Evolutionary conservation across 2,797 vertebrate genomes (phyloP), one percentile per base, ranked within the genome.

Genomic region (Antrozous pallidus): DNA sequence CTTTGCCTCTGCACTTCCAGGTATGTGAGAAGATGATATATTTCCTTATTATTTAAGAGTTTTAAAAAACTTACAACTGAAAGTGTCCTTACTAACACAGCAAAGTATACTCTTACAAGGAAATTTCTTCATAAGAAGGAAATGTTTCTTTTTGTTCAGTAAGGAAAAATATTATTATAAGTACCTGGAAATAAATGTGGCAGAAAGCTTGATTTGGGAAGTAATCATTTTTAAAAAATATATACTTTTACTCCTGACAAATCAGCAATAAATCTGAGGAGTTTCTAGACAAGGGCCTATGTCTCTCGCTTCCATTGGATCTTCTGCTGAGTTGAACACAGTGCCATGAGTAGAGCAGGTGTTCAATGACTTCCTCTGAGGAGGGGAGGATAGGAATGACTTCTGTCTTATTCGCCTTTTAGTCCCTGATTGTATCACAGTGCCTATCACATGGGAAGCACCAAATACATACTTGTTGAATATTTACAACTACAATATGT

Each of bases 381-480:
- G 61, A 81, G 10, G 20, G 12, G 3, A 63, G 9, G 28, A 7
- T 8, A 89, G 47, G 54, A 71, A 77, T 8, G 33, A 28, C 22
- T 71, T 75, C 58, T 65, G 45, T 83, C 51, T n/a, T 54, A 65
- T n/a, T 81, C 3, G 12, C 38, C 36, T 31, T 36, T 4, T 22
- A 22, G 31, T 10, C 51, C 17, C 24, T 6, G 5, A 26, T 67
- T 56, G 14, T 33, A 71, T 38, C 47, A 78, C 24, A 81, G 20
- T n/a, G n/a, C 8, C 6, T 13, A 6, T n/a, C 82, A 88, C 11
- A 69, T 1, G 86, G 24, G 14, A 79, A 91, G 61, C 20, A 81
- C n/a, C 61, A 96, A 97, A 94, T 0, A 95, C 93, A 91, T 54
- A 77, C n/a, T 58, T 84, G 40, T 38, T 79, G 6, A 90, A 42